A percentile compares a stretch with the other conserved stretches of the same genome.
These are phyloP conservation scores for Manacus vitellinus DNA, from an alignment of 2,113 vertebrate genomes.

Conservation along the genomic window DNA sequence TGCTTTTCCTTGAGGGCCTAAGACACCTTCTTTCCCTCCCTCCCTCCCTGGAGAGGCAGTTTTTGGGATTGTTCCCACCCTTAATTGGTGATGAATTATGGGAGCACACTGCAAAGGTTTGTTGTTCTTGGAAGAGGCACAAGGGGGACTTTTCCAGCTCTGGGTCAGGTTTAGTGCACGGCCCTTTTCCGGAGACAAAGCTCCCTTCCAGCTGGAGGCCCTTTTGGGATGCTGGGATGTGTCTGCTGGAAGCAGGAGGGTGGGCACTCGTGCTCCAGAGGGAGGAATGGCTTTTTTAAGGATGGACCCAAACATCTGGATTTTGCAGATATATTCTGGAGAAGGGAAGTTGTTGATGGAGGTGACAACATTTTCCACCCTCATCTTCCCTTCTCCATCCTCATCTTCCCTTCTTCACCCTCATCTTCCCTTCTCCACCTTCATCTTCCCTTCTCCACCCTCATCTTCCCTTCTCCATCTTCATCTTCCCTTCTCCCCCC, in stretches of 20 bases:
- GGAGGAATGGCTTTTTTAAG: neutral
- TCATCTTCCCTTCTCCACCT: neutral
- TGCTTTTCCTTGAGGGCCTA: neutral
- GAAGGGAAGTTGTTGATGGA: neutral
- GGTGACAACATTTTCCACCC: neutral
- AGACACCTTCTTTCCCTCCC: neutral
- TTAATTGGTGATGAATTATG: conserved; percentile 39
- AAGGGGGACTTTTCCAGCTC: conserved; percentile 28
- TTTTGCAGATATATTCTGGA: neutral
- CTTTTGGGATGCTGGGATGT: neutral
- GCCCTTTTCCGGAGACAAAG: conserved; percentile 12
- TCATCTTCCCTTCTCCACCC: neutral
- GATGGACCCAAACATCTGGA: neutral
- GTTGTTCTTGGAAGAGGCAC: conserved; percentile 16
- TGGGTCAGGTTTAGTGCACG: neutral
- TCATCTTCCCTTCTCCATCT: neutral
- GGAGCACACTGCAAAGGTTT: neutral
- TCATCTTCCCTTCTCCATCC: neutral
- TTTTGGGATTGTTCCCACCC: conserved; percentile 20
- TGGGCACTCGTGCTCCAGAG: neutral
- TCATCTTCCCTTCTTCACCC: neutral
- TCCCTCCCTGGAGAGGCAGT: neutral
- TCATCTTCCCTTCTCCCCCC: neutral
- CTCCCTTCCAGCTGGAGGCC: conserved; percentile 12
- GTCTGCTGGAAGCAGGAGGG: neutral